Base-by-base conservation (phyloP, 2,113 vertebrate species). In the Nicator chloris region DNA sequence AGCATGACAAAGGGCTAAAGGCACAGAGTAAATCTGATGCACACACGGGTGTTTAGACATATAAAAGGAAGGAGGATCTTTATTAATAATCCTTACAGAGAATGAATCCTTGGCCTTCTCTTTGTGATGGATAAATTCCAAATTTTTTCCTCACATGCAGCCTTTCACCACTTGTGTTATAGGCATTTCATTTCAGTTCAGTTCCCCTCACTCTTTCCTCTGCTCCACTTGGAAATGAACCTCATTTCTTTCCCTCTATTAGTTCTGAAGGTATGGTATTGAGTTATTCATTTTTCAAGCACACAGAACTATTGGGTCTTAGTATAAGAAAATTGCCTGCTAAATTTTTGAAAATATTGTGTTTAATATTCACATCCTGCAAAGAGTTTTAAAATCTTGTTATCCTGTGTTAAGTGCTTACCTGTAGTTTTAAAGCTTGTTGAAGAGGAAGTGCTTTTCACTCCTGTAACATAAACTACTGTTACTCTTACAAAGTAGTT, bases 361-460 rank as follows among this genome's bases (percentile, higher is more conserved):
- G 2, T 40, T 86, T 88, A 68, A 40, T 64, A 47, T 31, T 63
- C 53, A 40, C 1, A 2, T 31, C 10, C 26, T 75, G 28, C 51
- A 77, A 80, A 70, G 1, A 80, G 13, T 27, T 49, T 63, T 27
- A 84, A 69, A 82, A 73, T 33, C n/a, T 79, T 51, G 5, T 64
- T 61, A 18, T 33, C 18, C 12, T 65, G 31, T 3, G 2, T 4
- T 21, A 70, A 45, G 9, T 16, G 17, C 94, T 93, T 72, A 98
- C 97, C 97, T 92, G 88, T 93, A 61, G 97, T 98, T 96, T 94
- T 98, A 95, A 98, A 98, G 17, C 88, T 92, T 91, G 92, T 88
- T 33, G 97, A 69, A 39, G 75, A 45, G 3, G 98, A 98, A 42
- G 82, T 88, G 73, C 97, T 97, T 30, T 91, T 97, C 61, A 50